Base-by-base conservation (phyloP, 2,113 vertebrate species). In the Alaudala cheleensis region DNA sequence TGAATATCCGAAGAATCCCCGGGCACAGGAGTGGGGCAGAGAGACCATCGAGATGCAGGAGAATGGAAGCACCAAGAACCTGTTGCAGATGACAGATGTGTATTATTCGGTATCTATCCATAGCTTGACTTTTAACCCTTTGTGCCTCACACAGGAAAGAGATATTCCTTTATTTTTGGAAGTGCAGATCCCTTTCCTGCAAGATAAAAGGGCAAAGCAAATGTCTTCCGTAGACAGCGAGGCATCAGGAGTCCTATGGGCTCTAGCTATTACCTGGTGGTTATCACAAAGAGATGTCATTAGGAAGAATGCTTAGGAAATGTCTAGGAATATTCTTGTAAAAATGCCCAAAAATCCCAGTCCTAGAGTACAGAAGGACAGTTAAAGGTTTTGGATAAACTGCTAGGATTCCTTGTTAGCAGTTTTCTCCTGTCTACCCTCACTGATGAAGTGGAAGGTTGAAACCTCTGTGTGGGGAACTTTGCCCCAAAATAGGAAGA, bases 31-130 rank as follows among this genome's bases (percentile, higher is more conserved):
- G 95, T 99, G 99, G 99, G 99, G 99, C 87, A 97, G 99, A 88
- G 99, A 99, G 97, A 99, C 99, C 79, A 99, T 99, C 8, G 99
- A 99, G 95, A 99, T 99, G 99, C 99, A 99, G 56, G 99, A 99
- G 97, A 99, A 99, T 1, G 99, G 99, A 93, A 99, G 99, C 97
- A 99, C 99, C 92, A 99, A 99, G 97, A 99, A 99, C 98, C 98
- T 99, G 61, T 98, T 99, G 71, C 99, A 99, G 97, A 99, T 99
- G 99, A 99, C 98, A 0, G 99, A 99, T 92, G 98, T 99, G 53
- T 99, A 99, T 97, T 99, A 99, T 91, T 99, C 99, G 92, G 99
- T 99, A 97, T 86, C 98, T 97, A 95, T 88, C 60, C 23, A 26
- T 21, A 82, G 67, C 47, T 81, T 58, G n/a, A 47, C 20, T 88